Conservation (phyloP, 2,888 invertebrate species). For the Bruchidius siliquastri region DNA sequence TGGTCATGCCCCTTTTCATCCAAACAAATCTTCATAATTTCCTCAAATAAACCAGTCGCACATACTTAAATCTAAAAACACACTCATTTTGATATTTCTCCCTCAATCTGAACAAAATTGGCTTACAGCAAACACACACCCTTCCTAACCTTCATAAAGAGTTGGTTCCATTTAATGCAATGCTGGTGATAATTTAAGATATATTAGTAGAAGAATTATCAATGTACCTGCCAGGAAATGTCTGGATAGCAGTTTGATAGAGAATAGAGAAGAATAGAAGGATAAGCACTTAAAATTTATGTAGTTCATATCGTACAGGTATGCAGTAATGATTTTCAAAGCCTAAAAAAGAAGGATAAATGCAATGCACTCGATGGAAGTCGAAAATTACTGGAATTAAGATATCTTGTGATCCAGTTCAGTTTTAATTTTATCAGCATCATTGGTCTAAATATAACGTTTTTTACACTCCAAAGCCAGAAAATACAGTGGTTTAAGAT, state of each 20-base stretch:
- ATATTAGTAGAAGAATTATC: conserved; percentile 17
- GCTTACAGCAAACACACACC: conserved; percentile 24
- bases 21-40: background rate
- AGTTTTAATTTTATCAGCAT: too few species aligned
- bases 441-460: too few species aligned
- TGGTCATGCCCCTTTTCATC: too few species aligned
- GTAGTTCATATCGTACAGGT: background rate
- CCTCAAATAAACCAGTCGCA: conserved; percentile 5
- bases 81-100: conserved; percentile 14
- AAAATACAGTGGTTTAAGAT: too few species aligned
- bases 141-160: conserved; percentile 6
- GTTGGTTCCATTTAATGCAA: background rate
- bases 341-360: too few species aligned
- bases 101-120: conserved; percentile 23
- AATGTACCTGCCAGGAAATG: conserved; percentile 15
- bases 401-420: too few species aligned
- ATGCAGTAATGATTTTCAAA: background rate
- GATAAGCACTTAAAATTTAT: conserved; percentile 15
- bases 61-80: conserved; percentile 8
- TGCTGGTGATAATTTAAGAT: conserved; percentile 34
- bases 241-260: conserved; percentile 13
- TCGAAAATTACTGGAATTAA: too few species aligned
- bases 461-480: too few species aligned
- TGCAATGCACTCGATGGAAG: too few species aligned
- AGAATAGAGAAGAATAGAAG: conserved; percentile 13